Percentiles rank a stretch among this genome's conserved stretches.
These are phyloP conservation scores for Microtus californicus DNA, from an alignment of 2,797 vertebrate genomes.

Conservation along the genomic window DNA sequence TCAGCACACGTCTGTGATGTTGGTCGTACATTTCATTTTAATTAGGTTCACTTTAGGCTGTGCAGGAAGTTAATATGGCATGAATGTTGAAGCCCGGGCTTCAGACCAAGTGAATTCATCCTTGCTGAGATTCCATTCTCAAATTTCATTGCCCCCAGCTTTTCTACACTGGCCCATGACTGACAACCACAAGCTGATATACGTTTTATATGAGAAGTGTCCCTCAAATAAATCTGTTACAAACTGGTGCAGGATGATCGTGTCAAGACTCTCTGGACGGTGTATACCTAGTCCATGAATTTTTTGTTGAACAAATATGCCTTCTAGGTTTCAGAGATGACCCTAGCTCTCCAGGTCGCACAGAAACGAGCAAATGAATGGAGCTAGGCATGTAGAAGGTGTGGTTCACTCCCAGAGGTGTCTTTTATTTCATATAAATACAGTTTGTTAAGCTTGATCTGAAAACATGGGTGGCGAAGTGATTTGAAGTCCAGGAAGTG, in stretches of 20 bases:
- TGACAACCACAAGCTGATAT: not conserved
- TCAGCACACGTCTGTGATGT: not conserved
- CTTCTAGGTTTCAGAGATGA: not conserved
- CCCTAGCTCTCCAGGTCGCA: not conserved
- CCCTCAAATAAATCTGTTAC: slow-evolving; percentile 36
- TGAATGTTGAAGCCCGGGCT: slow-evolving; percentile 26
- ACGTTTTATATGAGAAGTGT: slow-evolving; percentile 54
- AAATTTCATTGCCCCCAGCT: not conserved
- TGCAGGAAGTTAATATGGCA: slow-evolving; percentile 18
- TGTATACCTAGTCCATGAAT: not conserved
- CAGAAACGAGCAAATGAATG: slow-evolving; percentile 30
- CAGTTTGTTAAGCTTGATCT: not conserved
- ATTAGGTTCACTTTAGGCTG: slow-evolving; percentile 52
- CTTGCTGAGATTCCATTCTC: slow-evolving; percentile 29
- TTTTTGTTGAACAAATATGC: not conserved
- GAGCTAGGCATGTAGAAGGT: not conserved
- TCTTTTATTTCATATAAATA: slow-evolving; percentile 27
- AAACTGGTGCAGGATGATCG: not conserved
- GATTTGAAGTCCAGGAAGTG: not conserved
- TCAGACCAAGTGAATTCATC: not conserved
- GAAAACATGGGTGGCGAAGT: not conserved
- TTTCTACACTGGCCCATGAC: not conserved
- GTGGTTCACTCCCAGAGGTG: not conserved
- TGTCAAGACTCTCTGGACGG: not conserved
- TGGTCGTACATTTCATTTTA: slow-evolving; percentile 43